Base-by-base conservation (phyloP, 2,113 vertebrate genomes). In the Salvator merianae region DNA sequence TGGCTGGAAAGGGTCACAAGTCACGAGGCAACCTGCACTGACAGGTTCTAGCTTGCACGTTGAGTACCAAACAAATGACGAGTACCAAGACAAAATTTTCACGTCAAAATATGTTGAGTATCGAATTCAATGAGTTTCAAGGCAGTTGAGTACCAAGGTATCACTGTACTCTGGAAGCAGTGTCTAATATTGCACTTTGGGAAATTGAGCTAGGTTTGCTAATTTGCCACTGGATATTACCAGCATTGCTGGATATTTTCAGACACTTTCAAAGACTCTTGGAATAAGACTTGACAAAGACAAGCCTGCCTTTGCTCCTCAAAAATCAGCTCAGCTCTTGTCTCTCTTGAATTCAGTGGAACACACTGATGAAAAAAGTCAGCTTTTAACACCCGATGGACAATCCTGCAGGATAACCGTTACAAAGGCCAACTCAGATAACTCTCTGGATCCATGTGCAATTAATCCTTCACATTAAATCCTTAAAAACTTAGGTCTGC, bases 381-480 rank as follows among this genome's bases (percentile, higher is more conserved):
- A 30, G 71, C 3, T 34, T 74, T 32, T 18, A 74, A 34, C 22
- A 26, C 16, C 0, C 40, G 30, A 30, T 30, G 36, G 62, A 18
- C 20, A 7, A 73, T 10, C 47, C 70, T 50, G 80, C 87, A 88
- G 82, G 83, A 63, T 66, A 69, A 78, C 72, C 22, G 9, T 13
- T 26, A 9, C 50, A 53, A 53, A 50, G 86, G 85, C 36, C 26
- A 77, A 5, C 80, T 65, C 77, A 10, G 71, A 32, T 50, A 63
- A 77, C 83, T 69, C 63, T 36, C 1, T 3, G 36, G 0, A 30
- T 32, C 77, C 30, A 63, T 40, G 76, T 1, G 4, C 55, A 84
- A 80, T n/a, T 47, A 80, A 24, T 0, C 16, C 74, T 72, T 77
- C 47, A 30, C 1, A 0, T 0, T 5, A 84, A 78, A 84, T 22